phyloP scores from a whole-genome alignment of 2,888 invertebrate genomes.

The Kryphioiulus occultus region DNA sequence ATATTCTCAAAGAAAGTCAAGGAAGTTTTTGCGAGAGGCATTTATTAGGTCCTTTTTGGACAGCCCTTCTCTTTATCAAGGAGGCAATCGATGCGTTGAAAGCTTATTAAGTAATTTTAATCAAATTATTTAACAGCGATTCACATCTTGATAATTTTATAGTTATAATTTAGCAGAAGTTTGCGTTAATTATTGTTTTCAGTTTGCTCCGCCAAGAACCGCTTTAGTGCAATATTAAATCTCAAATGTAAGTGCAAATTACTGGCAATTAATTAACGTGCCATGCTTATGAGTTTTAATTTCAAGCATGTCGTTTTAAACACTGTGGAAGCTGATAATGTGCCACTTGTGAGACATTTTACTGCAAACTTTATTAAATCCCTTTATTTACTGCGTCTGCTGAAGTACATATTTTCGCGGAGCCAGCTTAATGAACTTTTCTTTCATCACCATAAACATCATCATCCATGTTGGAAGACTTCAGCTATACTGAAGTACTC shows the following conservation, averaged over 20 bases:
- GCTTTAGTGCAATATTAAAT: not conserved
- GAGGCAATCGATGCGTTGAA: not conserved
- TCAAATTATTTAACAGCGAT: not conserved
- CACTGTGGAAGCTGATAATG: not conserved
- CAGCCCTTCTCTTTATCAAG: not conserved
- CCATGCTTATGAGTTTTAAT: not conserved
- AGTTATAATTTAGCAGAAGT: not conserved
- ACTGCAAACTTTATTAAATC: not conserved
- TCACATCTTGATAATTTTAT: not conserved
- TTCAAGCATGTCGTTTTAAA: not conserved
- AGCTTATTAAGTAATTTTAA: not conserved
- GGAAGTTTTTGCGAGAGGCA: too few relatives aligned
- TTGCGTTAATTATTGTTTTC: not conserved
- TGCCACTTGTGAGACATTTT: constrained; percentile 24
- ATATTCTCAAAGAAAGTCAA: too few relatives aligned
- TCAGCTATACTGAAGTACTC: not conserved
- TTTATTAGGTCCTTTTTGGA: not conserved
- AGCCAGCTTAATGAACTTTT: not conserved
- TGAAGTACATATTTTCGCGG: not conserved
- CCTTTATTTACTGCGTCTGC: not conserved
- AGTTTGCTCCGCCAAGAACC: not conserved
- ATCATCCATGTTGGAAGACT: not conserved
- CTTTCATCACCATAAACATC: not conserved
- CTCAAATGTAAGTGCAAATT: not conserved
- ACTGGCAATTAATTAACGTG: not conserved